Conservation (phyloP, 2,888 invertebrate genomes). For the Choreutis nemorana region DNA sequence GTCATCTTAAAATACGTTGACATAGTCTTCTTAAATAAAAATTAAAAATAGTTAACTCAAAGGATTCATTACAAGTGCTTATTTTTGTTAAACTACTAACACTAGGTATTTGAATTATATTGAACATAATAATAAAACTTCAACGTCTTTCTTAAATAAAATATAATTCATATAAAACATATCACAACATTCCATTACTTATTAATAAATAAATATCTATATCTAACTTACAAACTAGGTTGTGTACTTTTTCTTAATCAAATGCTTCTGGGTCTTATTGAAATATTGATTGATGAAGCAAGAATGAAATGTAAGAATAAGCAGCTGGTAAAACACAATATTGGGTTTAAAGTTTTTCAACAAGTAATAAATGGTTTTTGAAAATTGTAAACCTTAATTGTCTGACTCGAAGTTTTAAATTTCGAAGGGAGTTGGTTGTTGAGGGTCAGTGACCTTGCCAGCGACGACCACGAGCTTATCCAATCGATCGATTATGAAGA, state of each 20-base stretch:
- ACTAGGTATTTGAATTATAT: no score
- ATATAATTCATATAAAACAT: not conserved
- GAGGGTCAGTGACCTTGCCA: constrained; percentile 65
- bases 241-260: constrained; percentile 65
- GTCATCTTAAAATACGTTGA: constrained; percentile 46
- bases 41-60: no score
- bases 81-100: no score
- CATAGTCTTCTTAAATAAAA: no score
- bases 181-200: not conserved
- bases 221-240: constrained; percentile 37
- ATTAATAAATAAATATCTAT: constrained; percentile 1
- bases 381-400: not conserved
- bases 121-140: no score
- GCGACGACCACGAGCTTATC: constrained; percentile 68
- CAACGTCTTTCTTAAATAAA: not conserved
- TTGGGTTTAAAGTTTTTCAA: not conserved
- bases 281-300: not conserved
- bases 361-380: not conserved
- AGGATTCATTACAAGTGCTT: no score
- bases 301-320: no score
- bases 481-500: constrained; percentile 67
- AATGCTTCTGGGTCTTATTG: constrained; percentile 56
- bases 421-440: constrained; percentile 27
- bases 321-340: not conserved
- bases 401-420: constrained; percentile 15